Percentiles rank a stretch among this genome's conserved stretches.
These are phyloP conservation scores for Wasmannia auropunctata DNA, from an alignment of 1,140 invertebrate species.

Conservation along the genomic window DNA sequence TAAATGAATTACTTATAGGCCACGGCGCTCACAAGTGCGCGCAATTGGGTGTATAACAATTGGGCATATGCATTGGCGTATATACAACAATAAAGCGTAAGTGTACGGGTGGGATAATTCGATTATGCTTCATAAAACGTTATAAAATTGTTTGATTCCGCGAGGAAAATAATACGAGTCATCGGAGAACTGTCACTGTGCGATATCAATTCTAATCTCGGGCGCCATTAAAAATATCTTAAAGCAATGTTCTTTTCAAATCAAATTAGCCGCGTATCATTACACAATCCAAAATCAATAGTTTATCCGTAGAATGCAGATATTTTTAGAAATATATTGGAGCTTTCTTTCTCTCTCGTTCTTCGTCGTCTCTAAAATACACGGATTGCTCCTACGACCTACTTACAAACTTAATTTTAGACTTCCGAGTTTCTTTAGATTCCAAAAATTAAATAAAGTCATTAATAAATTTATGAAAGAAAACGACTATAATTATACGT, in stretches of 20 bases:
- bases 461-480: not conserved
- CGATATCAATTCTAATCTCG: constrained; percentile 10
- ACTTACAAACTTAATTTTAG: not conserved
- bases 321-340: not conserved
- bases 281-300: constrained; percentile 10
- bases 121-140: constrained; percentile 20
- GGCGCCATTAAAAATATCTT: not conserved
- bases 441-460: not conserved
- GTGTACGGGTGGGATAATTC: constrained; percentile 32
- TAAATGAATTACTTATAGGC: constrained; percentile 50
- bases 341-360: not conserved
- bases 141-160: constrained; percentile 8
- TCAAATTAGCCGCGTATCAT: not conserved
- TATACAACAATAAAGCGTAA: not conserved
- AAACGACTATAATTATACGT: not conserved
- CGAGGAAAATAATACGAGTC: constrained; percentile 23
- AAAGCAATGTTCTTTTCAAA: not conserved
- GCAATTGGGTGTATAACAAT: constrained; percentile 43
- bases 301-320: not conserved
- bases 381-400: not conserved
- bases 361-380: not conserved
- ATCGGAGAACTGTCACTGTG: not conserved
- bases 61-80: not conserved
- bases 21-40: constrained; percentile 23
- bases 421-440: not conserved